Base-by-base conservation (phyloP, 2,113 vertebrate species). In the Hipposideros armiger region DNA sequence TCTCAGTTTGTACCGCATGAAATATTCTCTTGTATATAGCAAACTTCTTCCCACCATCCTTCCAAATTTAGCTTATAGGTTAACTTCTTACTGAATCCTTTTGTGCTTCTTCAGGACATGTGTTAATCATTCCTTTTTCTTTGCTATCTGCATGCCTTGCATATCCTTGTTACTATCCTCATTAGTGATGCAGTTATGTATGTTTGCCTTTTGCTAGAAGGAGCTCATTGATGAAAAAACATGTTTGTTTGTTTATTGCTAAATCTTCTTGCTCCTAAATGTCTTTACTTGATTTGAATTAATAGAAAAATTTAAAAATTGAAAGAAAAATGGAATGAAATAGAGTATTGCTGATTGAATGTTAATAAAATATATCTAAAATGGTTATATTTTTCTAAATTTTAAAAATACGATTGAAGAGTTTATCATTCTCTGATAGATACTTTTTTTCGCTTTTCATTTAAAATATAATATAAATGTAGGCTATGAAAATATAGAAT, bases 231-330 rank as follows among this genome's bases (percentile, higher is more conserved):
- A 81, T 69, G n/a, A 72, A 85, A 86, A 96, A 60, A 52, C 15
- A 45, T 62, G 22, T 69, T 95, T 42, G 45, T 56, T 78, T 62
- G 22, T 69, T 95, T 42, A 54, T 56, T 78, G 19, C 56, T 90
- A 20, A 67, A 72, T 90, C 24, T 73, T 78, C 13, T 26, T 73
- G 32, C 42, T 66, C 47, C 66, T 92, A n/a, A 88, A 88, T 92
- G 42, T 77, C 62, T 94, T 81, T 70, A 81, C 42, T 92, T 96
- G 56, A 45, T 90, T 81, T 86, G 73, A 93, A 74, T 36, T 28
- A 40, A 78, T 86, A 84, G 20, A 84, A 92, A 87, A 76, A 20
- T 74, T 81, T n/a, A n/a, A 72, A 94, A 69, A 78, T 76, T 11
- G 20, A 84, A 66, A 90, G 15, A 69, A 56, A 70, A 80, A n/a